Evolutionary conservation across 2,888 invertebrate species (phyloP).

Genomic region (Conistra vaccinii): DNA sequence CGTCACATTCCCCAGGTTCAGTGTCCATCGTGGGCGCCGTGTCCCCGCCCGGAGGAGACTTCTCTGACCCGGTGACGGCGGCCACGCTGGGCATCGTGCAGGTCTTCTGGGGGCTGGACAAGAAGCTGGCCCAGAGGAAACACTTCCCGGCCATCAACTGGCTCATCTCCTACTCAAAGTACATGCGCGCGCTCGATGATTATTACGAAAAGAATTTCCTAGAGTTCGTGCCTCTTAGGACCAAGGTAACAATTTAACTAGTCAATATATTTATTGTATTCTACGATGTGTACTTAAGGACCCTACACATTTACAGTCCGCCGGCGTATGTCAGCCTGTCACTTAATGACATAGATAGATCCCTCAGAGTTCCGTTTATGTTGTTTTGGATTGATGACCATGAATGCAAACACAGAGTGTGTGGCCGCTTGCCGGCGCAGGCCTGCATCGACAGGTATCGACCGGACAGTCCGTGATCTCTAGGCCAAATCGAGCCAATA

Average conservation of each 20-base stretch:
- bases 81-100: conserved; percentile 99
- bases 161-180: conserved; percentile 99
- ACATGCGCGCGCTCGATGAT: conserved; percentile 99
- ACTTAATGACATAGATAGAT: too few relatives aligned
- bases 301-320: too few relatives aligned
- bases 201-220: conserved; percentile 99
- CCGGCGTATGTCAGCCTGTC: too few relatives aligned
- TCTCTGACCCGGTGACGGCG: conserved; percentile 99
- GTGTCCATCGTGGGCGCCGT: conserved; percentile 99
- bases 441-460: too few relatives aligned
- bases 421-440: too few relatives aligned
- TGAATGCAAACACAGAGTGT: too few relatives aligned
- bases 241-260: conserved; percentile 93
- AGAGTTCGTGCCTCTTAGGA: conserved; percentile 99
- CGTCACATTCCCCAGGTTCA: conserved; percentile 90
- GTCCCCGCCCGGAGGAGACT: conserved; percentile 99
- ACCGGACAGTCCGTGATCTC: too few relatives aligned
- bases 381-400: too few relatives aligned
- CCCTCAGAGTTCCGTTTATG: too few relatives aligned
- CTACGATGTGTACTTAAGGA: not conserved
- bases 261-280: not conserved
- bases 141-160: conserved; percentile 99
- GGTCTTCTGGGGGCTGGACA: conserved; percentile 99
- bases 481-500: too few relatives aligned
- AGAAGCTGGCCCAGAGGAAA: conserved; percentile 99